A percentile compares a stretch with the other conserved stretches of the same genome.
These are phyloP conservation scores for Nerophis lumbriciformis DNA, from an alignment of 2,113 vertebrate species.

Conservation along the genomic window DNA sequence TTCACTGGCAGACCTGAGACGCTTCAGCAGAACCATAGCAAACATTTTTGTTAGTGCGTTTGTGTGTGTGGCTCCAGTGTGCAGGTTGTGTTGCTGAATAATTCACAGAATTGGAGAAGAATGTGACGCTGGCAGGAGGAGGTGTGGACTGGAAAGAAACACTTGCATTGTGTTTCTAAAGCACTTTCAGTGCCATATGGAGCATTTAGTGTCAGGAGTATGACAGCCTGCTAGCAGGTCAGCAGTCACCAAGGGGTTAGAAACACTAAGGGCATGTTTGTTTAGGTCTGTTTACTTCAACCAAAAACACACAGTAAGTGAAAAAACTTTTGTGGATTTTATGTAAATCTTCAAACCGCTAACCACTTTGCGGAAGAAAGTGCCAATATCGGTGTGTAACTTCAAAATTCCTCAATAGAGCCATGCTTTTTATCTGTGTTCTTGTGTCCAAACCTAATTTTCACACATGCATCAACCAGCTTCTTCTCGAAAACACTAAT, in stretches of 20 bases:
- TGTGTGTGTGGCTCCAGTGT: not conserved
- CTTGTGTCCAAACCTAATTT: not conserved
- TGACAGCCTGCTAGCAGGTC: constrained; percentile 39
- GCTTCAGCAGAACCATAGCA: constrained; percentile 2
- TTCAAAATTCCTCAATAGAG: not conserved
- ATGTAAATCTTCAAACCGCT: not conserved
- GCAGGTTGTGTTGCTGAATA: constrained; percentile 38
- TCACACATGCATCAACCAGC: not conserved
- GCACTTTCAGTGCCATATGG: not conserved
- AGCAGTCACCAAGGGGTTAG: constrained; percentile 16
- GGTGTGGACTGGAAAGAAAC: constrained; percentile 21
- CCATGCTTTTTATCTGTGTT: not conserved
- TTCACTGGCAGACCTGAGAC: constrained; percentile 18
- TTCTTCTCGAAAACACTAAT: not conserved
- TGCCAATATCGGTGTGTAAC: not conserved
- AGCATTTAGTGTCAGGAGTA: not conserved
- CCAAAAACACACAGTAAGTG: constrained; percentile 11
- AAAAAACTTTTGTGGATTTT: not conserved
- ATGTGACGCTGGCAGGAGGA: constrained; percentile 13
- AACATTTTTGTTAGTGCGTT: constrained; percentile 5
- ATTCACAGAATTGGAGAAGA: constrained; percentile 39
- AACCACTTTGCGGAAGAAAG: not conserved
- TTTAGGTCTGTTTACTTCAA: constrained; percentile 23
- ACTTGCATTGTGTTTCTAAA: not conserved
- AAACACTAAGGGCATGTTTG: constrained; percentile 30